Conservation (phyloP, 2,113 vertebrate genomes). For the Pao palembangensis region DNA sequence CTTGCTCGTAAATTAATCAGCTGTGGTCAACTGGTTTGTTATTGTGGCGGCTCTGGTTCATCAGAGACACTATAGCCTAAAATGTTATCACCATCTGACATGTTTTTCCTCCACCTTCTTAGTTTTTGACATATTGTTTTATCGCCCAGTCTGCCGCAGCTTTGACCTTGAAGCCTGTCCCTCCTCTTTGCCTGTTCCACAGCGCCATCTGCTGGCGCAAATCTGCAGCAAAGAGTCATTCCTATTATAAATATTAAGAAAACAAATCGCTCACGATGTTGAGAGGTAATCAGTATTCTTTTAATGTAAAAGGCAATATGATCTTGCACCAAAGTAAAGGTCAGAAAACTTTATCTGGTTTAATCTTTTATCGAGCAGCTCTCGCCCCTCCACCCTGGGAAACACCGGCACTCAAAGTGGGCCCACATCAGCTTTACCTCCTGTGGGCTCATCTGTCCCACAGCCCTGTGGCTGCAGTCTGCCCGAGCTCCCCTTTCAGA, state of each 20-base stretch:
- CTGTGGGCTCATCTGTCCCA: slow-evolving; percentile 24
- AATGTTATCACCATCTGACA: slow-evolving; percentile 9
- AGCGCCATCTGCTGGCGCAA: slow-evolving; percentile 49
- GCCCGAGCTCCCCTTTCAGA: slow-evolving; percentile 29
- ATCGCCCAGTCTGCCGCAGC: background rate
- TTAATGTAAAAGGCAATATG: no score
- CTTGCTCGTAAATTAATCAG: slow-evolving; percentile 37
- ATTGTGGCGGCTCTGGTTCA: background rate
- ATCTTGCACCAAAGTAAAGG: no score
- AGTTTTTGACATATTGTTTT: slow-evolving; percentile 4
- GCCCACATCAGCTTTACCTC: slow-evolving; percentile 22
- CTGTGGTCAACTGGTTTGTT: slow-evolving; percentile 1
- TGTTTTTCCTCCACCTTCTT: background rate
- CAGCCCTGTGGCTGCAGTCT: slow-evolving; percentile 37
- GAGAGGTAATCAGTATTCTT: no score
- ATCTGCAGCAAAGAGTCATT: no score
- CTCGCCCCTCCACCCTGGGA: slow-evolving; percentile 67
- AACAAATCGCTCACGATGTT: background rate
- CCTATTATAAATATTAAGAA: background rate
- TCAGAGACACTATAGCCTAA: background rate
- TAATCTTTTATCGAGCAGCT: slow-evolving; percentile 53
- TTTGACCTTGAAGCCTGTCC: slow-evolving; percentile 39
- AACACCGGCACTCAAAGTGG: slow-evolving; percentile 74
- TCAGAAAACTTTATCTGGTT: background rate
- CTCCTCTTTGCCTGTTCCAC: slow-evolving; percentile 29